These are phyloP conservation scores for Xiphophorus maculatus DNA, from an alignment of 2,113 vertebrate genomes.

Conservation along the genomic window DNA sequence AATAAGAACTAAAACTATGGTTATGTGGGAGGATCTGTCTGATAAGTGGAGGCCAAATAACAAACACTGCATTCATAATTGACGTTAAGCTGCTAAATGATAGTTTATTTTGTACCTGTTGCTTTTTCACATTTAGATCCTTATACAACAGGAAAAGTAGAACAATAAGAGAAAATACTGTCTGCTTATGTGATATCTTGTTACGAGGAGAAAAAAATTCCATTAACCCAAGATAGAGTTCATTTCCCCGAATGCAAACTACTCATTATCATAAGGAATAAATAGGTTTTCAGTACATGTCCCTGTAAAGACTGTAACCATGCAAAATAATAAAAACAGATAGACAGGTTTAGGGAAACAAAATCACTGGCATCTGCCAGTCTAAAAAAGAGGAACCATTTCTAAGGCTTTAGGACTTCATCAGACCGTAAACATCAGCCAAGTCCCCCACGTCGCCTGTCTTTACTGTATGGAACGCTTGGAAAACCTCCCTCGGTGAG, in stretches of 20 bases:
- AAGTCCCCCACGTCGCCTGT: slow-evolving; percentile 45
- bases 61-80: slow-evolving; percentile 22
- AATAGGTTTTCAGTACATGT: background rate
- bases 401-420: background rate
- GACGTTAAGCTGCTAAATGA: slow-evolving; percentile 42
- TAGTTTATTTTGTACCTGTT: slow-evolving; percentile 46
- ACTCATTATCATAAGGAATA: slow-evolving; percentile 4
- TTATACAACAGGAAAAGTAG: slow-evolving; percentile 2
- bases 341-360: background rate
- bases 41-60: slow-evolving; percentile 18
- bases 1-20: slow-evolving; percentile 30
- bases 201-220: slow-evolving; percentile 28
- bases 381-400: background rate
- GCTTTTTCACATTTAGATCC: slow-evolving; percentile 18
- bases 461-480: slow-evolving; percentile 69
- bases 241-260: background rate
- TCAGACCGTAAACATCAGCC: slow-evolving; percentile 38
- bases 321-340: background rate
- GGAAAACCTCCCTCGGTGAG: slow-evolving; percentile 71
- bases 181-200: slow-evolving; percentile 16
- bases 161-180: slow-evolving; percentile 14
- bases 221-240: slow-evolving; percentile 20
- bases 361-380: too few relatives aligned
- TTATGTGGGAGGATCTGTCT: slow-evolving; percentile 17
- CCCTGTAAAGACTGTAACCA: background rate